phyloP scores from a whole-genome alignment of 2,797 vertebrate genomes.

The Pseudocheirus occidentalis region DNA sequence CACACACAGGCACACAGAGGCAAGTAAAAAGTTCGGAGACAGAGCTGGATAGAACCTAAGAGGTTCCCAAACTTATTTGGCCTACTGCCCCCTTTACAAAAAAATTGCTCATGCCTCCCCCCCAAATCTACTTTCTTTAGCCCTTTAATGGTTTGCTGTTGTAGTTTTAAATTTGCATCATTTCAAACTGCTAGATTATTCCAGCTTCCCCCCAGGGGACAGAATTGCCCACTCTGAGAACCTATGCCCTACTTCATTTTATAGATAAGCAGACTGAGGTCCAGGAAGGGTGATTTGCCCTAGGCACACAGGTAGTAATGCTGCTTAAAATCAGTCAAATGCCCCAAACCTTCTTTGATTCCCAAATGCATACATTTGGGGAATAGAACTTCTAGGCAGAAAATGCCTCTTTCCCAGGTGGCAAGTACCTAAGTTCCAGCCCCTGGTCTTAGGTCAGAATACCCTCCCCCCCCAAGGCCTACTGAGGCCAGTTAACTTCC shows the following conservation, averaged over 20 bases:
- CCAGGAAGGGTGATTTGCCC: neutral
- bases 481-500: neutral
- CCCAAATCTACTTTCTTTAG: too few relatives aligned
- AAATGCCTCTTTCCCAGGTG: neutral
- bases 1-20: neutral
- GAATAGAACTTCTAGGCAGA: neutral
- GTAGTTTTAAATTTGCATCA: too few relatives aligned
- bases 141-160: too few relatives aligned
- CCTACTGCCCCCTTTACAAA: too few relatives aligned
- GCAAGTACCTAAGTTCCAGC: neutral
- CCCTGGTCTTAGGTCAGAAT: neutral
- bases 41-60: neutral
- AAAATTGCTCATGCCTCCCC: too few relatives aligned
- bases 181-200: too few relatives aligned
- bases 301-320: neutral
- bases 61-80: too few relatives aligned
- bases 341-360: neutral
- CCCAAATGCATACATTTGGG: neutral
- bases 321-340: neutral
- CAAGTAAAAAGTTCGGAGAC: neutral
- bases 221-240: too few relatives aligned
- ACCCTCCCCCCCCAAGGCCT: neutral
- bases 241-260: neutral
- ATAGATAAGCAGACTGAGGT: neutral
- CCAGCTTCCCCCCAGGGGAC: too few relatives aligned